A percentile compares a stretch with the other conserved stretches of the same genome.
These are phyloP conservation scores for Acleris holmiana DNA, from an alignment of 2,888 invertebrate species.

Conservation along the genomic window DNA sequence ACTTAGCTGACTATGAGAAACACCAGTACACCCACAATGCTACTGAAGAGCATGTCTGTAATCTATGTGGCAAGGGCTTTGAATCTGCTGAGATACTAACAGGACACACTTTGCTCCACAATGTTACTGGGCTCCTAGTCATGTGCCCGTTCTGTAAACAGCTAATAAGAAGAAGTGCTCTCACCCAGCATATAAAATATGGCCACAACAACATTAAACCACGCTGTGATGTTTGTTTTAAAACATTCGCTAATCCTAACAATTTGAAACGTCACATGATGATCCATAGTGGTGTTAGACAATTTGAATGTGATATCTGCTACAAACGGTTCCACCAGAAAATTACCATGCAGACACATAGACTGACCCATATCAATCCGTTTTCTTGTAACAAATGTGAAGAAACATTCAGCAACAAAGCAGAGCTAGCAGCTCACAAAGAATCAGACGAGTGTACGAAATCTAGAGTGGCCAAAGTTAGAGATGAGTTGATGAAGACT, in stretches of 20 bases:
- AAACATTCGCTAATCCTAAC: conserved; percentile 79
- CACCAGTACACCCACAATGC: conserved; percentile 74
- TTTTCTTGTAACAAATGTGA: conserved; percentile 71
- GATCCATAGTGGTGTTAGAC: conserved; percentile 74
- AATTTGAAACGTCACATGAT: conserved; percentile 80
- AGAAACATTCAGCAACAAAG: conserved; percentile 61
- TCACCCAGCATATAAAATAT: conserved; percentile 79
- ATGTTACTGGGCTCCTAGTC: conserved; percentile 59
- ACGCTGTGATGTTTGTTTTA: conserved; percentile 67
- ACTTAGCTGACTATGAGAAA: conserved; percentile 69
- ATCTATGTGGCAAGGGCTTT: conserved; percentile 76
- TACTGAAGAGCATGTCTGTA: conserved; percentile 69
- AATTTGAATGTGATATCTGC: conserved; percentile 79
- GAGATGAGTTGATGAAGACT: conserved; percentile 73
- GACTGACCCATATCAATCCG: conserved; percentile 70
- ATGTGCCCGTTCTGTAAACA: conserved; percentile 75
- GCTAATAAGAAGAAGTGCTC: conserved; percentile 64
- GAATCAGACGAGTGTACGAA: conserved; percentile 61
- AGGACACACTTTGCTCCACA: conserved; percentile 76
- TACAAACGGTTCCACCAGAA: conserved; percentile 76
- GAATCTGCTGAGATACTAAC: conserved; percentile 75
- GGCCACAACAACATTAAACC: conserved; percentile 75
- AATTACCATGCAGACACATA: conserved; percentile 79
- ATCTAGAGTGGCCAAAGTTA: conserved; percentile 63
- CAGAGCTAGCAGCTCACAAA: conserved; percentile 56